Evolutionary conservation across 2,113 vertebrate species (phyloP).

Genomic region (Sceloporus undulatus): DNA sequence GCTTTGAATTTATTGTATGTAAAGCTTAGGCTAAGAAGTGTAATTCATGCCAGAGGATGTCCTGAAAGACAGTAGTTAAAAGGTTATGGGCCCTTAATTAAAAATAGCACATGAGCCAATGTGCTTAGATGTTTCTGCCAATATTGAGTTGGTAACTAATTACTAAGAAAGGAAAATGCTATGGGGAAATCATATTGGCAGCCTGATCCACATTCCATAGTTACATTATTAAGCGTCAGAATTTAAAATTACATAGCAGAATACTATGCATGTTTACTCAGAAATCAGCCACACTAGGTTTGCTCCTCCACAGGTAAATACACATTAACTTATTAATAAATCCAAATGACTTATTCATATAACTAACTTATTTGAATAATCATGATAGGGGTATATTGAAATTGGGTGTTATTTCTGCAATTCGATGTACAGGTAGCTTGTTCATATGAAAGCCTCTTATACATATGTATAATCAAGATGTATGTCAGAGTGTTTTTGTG

Average conservation of each 20-base stretch:
- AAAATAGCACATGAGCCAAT: conserved; percentile 18
- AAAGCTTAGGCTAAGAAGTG: not conserved
- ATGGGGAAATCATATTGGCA: conserved; percentile 12
- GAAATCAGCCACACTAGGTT: not conserved
- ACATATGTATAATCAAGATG: too few relatives aligned
- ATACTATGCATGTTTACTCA: not conserved
- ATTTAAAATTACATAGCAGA: not conserved
- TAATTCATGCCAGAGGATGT: not conserved
- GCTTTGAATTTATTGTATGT: not conserved
- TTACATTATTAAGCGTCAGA: not conserved
- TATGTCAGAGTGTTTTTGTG: too few relatives aligned
- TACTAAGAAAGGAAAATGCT: not conserved
- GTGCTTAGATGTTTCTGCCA: conserved; percentile 6
- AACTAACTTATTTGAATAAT: too few relatives aligned
- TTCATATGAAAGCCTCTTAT: too few relatives aligned
- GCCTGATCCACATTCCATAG: not conserved
- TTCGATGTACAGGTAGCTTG: too few relatives aligned
- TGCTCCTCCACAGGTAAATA: not conserved
- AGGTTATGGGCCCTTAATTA: conserved; percentile 1
- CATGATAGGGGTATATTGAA: too few relatives aligned
- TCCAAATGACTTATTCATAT: not conserved
- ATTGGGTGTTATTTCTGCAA: too few relatives aligned
- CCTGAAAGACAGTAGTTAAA: conserved; percentile 9
- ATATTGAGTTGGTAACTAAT: conserved; percentile 2
- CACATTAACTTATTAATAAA: not conserved